Evolutionary conservation across 2,113 vertebrate genomes (phyloP).

Genomic region (Salvelinus sp.): DNA sequence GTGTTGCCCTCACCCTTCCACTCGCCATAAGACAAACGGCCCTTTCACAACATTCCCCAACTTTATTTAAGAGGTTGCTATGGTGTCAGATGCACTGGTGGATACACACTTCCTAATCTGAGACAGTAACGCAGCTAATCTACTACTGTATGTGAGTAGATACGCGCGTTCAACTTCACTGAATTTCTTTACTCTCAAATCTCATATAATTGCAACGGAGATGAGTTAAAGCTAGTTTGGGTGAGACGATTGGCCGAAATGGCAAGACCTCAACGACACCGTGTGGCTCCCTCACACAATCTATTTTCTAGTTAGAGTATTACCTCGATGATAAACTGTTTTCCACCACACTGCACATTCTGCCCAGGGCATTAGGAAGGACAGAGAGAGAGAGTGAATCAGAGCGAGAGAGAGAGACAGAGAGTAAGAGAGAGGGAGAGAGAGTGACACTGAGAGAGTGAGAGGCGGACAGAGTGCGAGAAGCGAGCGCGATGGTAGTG

Average conservation of each 20-base stretch:
- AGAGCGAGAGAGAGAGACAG: constrained; percentile 48
- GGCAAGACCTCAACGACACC: constrained; percentile 34
- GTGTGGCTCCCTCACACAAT: constrained; percentile 38
- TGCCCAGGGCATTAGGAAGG: constrained; percentile 54
- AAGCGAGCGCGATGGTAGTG: background rate
- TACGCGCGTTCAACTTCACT: too few relatives aligned
- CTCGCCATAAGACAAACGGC: too few relatives aligned
- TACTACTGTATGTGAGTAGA: too few relatives aligned
- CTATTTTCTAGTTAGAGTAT: too few relatives aligned
- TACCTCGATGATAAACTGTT: constrained; percentile 71
- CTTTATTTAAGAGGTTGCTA: too few relatives aligned
- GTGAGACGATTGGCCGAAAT: constrained; percentile 7
- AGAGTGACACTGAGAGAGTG: constrained; percentile 42
- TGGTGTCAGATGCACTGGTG: too few relatives aligned
- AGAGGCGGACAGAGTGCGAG: background rate
- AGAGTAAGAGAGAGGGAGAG: constrained; percentile 37
- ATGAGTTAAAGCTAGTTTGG: background rate
- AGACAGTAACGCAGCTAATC: too few relatives aligned
- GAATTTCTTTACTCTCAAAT: too few relatives aligned
- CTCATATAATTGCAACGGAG: background rate
- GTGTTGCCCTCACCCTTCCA: too few relatives aligned
- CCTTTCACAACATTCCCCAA: too few relatives aligned
- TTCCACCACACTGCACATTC: constrained; percentile 59
- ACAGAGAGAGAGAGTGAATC: constrained; percentile 3
- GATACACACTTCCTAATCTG: too few relatives aligned